Evolutionary conservation across 1,140 invertebrate genomes (phyloP).

Genomic region (Pachyrhynchus sulphureomaculatus): DNA sequence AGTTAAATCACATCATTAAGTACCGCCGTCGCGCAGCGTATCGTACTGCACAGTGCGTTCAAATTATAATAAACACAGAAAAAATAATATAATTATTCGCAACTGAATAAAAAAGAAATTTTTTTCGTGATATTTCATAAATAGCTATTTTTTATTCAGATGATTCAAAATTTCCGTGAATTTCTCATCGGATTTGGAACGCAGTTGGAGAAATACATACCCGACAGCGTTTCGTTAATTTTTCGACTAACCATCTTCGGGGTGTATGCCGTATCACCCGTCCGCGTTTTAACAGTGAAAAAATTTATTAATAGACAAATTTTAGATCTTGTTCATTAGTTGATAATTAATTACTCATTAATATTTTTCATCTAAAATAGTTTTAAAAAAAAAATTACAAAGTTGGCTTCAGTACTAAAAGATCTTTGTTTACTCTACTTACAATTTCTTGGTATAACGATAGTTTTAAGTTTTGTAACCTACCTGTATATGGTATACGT

Average conservation of each 20-base stretch:
- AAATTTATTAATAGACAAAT: conserved; percentile 11
- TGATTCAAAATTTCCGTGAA: conserved; percentile 9
- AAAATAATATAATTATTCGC: too few species aligned
- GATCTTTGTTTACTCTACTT: conserved; percentile 28
- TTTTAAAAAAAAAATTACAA: not conserved
- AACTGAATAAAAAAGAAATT: too few species aligned
- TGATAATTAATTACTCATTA: not conserved
- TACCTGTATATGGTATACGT: conserved; percentile 32
- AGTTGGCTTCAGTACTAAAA: conserved; percentile 9
- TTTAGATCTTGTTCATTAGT: not conserved
- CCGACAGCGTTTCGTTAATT: conserved; percentile 8
- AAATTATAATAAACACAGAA: not conserved
- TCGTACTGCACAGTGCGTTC: not conserved
- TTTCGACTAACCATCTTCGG: conserved; percentile 18
- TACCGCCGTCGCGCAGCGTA: not conserved
- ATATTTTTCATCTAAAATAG: not conserved
- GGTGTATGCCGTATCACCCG: conserved; percentile 26
- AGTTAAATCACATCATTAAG: conserved; percentile 23
- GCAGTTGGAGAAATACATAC: conserved; percentile 19
- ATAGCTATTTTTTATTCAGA: conserved; percentile 2
- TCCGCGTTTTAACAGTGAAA: conserved; percentile 21
- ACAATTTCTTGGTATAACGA: conserved; percentile 19
- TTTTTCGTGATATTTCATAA: too few species aligned
- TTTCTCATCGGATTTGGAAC: conserved; percentile 1
- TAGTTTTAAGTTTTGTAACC: conserved; percentile 26